Evolutionary conservation across 2,797 vertebrate species (phyloP).

Genomic region (Danio kyathit): DNA sequence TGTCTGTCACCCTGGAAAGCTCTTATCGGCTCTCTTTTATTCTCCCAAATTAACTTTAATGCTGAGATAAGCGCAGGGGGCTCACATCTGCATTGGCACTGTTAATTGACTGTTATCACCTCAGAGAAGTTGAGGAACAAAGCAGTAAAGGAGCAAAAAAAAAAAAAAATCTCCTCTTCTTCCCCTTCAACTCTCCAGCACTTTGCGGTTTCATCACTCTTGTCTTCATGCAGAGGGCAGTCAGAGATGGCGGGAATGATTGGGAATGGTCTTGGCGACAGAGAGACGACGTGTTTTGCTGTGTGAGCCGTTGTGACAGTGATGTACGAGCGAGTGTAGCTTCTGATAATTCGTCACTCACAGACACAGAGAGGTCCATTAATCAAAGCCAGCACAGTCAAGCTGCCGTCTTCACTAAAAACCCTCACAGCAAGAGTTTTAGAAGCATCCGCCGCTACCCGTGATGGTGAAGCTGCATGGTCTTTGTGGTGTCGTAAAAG

Average conservation of each 20-base stretch:
- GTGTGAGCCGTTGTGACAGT: constrained; percentile 71
- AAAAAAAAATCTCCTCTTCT: not conserved
- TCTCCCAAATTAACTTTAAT: constrained; percentile 65
- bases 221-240: constrained; percentile 57
- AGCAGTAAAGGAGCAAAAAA: not conserved
- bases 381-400: constrained; percentile 75
- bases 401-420: constrained; percentile 50
- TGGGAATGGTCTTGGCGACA: constrained; percentile 55
- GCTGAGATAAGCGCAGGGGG: constrained; percentile 47
- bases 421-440: constrained; percentile 50
- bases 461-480: not conserved
- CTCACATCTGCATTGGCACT: constrained; percentile 35
- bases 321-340: constrained; percentile 77
- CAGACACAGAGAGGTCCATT: constrained; percentile 76
- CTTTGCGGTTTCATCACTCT: constrained; percentile 32
- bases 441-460: constrained; percentile 10
- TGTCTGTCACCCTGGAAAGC: constrained; percentile 61
- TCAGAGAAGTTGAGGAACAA: constrained; percentile 9
- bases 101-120: constrained; percentile 45
- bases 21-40: constrained; percentile 56
- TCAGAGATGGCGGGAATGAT: constrained; percentile 67
- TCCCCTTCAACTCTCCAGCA: not conserved
- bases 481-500: not conserved
- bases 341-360: constrained; percentile 83
- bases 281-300: constrained; percentile 65